phyloP scores from a whole-genome alignment of 1,140 invertebrate genomes.

The Drosophila mayri region DNA sequence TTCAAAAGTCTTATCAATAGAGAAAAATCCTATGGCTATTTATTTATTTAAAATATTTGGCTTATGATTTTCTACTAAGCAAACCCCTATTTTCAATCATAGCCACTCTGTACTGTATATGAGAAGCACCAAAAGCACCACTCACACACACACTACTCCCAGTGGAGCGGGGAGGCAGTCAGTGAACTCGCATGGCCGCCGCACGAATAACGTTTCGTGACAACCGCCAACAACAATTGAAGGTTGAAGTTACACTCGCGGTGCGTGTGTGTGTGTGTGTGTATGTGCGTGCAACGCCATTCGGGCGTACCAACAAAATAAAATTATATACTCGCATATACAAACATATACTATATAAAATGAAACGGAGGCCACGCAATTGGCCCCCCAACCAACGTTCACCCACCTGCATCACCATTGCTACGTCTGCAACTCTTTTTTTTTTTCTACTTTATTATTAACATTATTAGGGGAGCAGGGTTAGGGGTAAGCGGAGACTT shows the following conservation, averaged over 20 bases:
- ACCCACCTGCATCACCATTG: slow-evolving; percentile 20
- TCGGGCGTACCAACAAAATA: slow-evolving; percentile 76
- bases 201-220: slow-evolving; percentile 83
- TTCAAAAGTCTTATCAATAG: too few relatives aligned
- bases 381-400: slow-evolving; percentile 46
- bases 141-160: slow-evolving; percentile 29
- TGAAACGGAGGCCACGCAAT: slow-evolving; percentile 74
- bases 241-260: slow-evolving; percentile 78
- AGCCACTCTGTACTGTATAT: slow-evolving; percentile 40
- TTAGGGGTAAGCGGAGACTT: slow-evolving; percentile 9
- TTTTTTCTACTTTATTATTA: slow-evolving; percentile 47
- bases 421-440: slow-evolving; percentile 18
- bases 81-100: background rate
- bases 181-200: slow-evolving; percentile 80
- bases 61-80: background rate
- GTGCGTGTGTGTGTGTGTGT: slow-evolving; percentile 53
- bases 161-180: slow-evolving; percentile 68
- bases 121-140: slow-evolving; percentile 71
- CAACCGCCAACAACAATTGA: slow-evolving; percentile 76
- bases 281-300: slow-evolving; percentile 79
- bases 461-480: slow-evolving; percentile 44
- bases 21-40: too few relatives aligned
- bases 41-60: background rate
- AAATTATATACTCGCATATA: slow-evolving; percentile 20
- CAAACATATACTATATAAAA: slow-evolving; percentile 24